Evolutionary conservation across 2,797 vertebrate species (phyloP).

Genomic region (Enteromius radiatus): DNA sequence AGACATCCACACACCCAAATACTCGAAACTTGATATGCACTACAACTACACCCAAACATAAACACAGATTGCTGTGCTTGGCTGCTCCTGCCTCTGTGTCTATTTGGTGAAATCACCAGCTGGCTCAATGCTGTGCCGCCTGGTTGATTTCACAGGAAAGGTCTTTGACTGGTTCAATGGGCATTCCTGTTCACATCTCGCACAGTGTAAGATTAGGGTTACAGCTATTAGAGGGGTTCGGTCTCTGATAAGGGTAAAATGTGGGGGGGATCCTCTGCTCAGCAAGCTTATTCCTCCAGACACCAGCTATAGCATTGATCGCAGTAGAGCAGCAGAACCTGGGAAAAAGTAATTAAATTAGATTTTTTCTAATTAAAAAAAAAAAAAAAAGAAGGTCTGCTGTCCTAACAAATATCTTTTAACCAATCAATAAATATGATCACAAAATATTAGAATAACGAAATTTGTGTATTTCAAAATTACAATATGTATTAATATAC

Average conservation of each 20-base stretch:
- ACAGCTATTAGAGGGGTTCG: not conserved
- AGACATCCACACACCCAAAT: not conserved
- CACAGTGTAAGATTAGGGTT: not conserved
- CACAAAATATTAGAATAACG: not conserved
- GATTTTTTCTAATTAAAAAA: not conserved
- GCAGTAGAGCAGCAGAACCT: not conserved
- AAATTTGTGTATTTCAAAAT: not conserved
- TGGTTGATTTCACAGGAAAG: constrained; percentile 11
- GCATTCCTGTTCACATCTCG: not conserved
- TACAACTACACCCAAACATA: constrained; percentile 36
- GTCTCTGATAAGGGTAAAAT: not conserved
- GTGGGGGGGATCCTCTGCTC: not conserved
- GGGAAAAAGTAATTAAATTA: not conserved
- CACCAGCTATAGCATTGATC: not conserved
- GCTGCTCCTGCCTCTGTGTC: constrained; percentile 32
- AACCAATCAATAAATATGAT: too few relatives aligned
- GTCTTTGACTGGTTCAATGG: not conserved
- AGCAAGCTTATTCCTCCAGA: not conserved
- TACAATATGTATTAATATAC: not conserved
- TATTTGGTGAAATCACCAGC: constrained; percentile 42
- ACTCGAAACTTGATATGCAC: constrained; percentile 33
- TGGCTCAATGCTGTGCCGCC: constrained; percentile 15
- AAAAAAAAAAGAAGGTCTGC: not conserved
- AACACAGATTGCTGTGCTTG: constrained; percentile 49
- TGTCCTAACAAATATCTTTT: too few relatives aligned